Base-by-base conservation (phyloP, 2,797 vertebrate genomes). In the Parotocinclus haroldoi region DNA sequence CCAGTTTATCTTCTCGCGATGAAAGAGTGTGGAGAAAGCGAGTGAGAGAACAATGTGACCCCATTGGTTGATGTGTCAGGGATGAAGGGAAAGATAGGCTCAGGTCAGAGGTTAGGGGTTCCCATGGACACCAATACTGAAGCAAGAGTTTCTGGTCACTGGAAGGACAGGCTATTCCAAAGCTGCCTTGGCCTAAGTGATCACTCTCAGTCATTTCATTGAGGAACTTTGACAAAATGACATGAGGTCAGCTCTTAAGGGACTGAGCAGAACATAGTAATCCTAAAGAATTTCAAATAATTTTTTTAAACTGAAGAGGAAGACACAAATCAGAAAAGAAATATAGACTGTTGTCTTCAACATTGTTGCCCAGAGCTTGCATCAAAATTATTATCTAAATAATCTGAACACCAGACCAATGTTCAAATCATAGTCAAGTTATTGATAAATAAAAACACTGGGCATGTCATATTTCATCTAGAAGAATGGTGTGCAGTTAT, bases 381-480 rank as follows among this genome's bases (percentile, higher is more conserved):
- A 63, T 62, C 44, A 39, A 11, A 63, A 57, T n/a, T n/a, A n/a
- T n/a, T n/a, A n/a, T n/a, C n/a, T n/a, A n/a, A n/a, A n/a, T n/a
- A n/a, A 46, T 57, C 42, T 56, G 44, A 18, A 52, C 58, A 66
- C 17, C 62, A 62, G 48, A 54, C 27, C 52, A 72, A 69, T 49
- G 56, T 42, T 63, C 37, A 63, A 62, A 62, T 18, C 72, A 66
- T 74, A 74, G 81, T 83, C 78, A 83, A 82, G 82, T 86, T 81
- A 85, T 82, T 60, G 61, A 81, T 27, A 27, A 5, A 27, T 27
- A 27, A 27, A 27, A 27, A 27, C 27, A 2, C 5, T 27, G 27
- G 27, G 27, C 5, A 5, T 27, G 5, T 2, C 27, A 27, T 27
- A 27, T 27, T 27, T 27, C 27, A 27, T 2, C 27, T 27, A 27